Conservation (phyloP, 2,888 invertebrate genomes). For the Drosophila conformis region DNA sequence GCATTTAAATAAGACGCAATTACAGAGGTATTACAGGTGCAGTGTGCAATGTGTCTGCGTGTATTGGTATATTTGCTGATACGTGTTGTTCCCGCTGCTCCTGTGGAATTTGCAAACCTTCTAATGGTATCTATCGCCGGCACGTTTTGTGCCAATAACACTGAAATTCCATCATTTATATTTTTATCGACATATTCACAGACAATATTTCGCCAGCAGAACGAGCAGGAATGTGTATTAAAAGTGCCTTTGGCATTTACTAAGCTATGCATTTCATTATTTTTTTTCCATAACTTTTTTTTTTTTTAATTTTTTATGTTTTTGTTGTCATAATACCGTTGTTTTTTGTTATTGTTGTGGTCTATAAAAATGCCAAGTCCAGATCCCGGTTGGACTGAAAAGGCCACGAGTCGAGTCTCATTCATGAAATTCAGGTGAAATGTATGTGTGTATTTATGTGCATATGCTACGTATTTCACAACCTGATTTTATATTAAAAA, state of each 20-base stretch:
- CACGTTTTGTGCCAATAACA: constrained; percentile 40
- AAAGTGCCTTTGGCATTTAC: constrained; percentile 58
- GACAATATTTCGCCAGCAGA: constrained; percentile 15
- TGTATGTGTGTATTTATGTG: constrained; percentile 9
- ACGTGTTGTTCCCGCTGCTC: constrained; percentile 40
- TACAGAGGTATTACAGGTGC: constrained; percentile 19
- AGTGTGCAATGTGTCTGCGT: constrained; percentile 17
- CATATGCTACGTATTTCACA: constrained; percentile 69
- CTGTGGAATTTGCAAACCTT: constrained; percentile 11
- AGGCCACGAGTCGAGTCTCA: constrained; percentile 36
- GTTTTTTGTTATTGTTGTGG: constrained; percentile 34
- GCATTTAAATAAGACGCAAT: constrained; percentile 62
- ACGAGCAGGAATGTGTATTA: constrained; percentile 55
- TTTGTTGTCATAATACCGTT: constrained; percentile 21
- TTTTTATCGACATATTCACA: constrained; percentile 4
- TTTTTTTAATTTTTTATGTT: constrained; percentile 27
- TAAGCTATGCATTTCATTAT: constrained; percentile 58
- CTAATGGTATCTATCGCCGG: constrained; percentile 59
- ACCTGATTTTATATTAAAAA: constrained; percentile 59
- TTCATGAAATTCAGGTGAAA: constrained; percentile 65
- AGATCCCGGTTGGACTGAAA: constrained; percentile 21
- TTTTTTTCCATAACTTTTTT: constrained; percentile 2
- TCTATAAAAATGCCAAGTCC: constrained; percentile 33
- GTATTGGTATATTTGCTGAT: constrained; percentile 10
- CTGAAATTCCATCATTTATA: constrained; percentile 16